Evolutionary conservation across 2,888 invertebrate species (phyloP).

Genomic region (Ophioninae sp.): DNA sequence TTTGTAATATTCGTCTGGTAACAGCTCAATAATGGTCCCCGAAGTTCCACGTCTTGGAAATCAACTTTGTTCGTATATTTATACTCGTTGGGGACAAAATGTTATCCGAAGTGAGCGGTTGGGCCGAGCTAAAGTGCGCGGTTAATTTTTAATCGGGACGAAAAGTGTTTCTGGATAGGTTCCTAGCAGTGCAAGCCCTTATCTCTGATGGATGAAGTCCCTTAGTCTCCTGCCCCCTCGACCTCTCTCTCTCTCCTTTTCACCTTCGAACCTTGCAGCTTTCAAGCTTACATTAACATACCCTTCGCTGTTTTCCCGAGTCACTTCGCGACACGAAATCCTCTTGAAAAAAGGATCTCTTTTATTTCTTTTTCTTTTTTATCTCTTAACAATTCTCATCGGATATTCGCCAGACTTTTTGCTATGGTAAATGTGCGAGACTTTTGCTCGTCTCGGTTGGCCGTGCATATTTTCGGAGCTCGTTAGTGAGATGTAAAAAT

Average conservation of each 20-base stretch:
- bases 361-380: neutral
- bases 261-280: neutral
- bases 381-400: slow-evolving; percentile 8
- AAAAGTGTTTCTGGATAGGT: slow-evolving; percentile 65
- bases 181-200: slow-evolving; percentile 50
- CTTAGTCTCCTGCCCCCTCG: slow-evolving; percentile 29
- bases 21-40: neutral
- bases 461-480: neutral
- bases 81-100: neutral
- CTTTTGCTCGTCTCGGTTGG: neutral
- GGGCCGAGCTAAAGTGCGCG: slow-evolving; percentile 65
- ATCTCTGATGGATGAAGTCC: slow-evolving; percentile 57
- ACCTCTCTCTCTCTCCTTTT: neutral
- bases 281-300: slow-evolving; percentile 27
- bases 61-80: neutral
- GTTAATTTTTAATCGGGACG: slow-evolving; percentile 69
- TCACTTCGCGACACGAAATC: slow-evolving; percentile 35
- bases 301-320: slow-evolving; percentile 21
- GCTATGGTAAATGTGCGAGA: slow-evolving; percentile 9
- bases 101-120: slow-evolving; percentile 52
- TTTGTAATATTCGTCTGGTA: too few species aligned
- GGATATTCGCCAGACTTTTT: slow-evolving; percentile 23
- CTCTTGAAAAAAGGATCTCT: slow-evolving; percentile 8
- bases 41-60: neutral
- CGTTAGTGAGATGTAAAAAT: neutral